Base-by-base conservation (phyloP, 1,140 invertebrate species). In the Andricus grossulariae region DNA sequence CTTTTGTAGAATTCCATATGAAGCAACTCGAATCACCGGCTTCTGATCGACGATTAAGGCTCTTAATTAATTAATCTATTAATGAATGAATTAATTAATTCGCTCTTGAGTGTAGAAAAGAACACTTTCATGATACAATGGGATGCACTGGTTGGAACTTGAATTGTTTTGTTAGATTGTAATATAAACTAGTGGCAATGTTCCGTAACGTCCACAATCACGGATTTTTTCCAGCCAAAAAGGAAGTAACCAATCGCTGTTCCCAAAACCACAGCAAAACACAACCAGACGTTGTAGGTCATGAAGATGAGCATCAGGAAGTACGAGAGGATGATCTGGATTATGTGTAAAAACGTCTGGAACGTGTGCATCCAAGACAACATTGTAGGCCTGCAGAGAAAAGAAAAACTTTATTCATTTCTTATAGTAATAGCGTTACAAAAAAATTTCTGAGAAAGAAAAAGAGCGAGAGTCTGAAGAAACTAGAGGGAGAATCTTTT, bases 261-360 rank as follows among this genome's bases (percentile, higher is more conserved):
- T 3, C 98, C 98, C 8, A 98, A 86, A 0, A 98, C 94, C n/a
- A 99, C 95, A 6, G 96, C 96, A 25, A 97, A 80, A 87, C 98
- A 98, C 19, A 99, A 93, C 96, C 97, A 99, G 19, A 97, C 95
- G 88, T 99, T 99, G 93, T 98, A 99, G 0, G 98, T 99, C 98
- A 99, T 99, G 91, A 99, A 99, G 76, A 99, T 96, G 90, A 99
- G 92, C 98, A 99, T 99, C 19, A 99, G 94, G 84, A 98, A 94
- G 90, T 99, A 99, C 19, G 97, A 97, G 45, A 98, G 90, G 4
- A 96, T 94, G 72, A 99, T 95, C 91, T 99, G 98, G 0, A 99
- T 80, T 75, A 98, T 93, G 89, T 99, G 98, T 8, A 99, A 92
- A 12, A 95, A 84, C 1, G 98, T 98, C 91, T 99, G 98, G 50